These are phyloP conservation scores for Fulmarus glacialis DNA, from an alignment of 2,113 vertebrate genomes.

Conservation along the genomic window DNA sequence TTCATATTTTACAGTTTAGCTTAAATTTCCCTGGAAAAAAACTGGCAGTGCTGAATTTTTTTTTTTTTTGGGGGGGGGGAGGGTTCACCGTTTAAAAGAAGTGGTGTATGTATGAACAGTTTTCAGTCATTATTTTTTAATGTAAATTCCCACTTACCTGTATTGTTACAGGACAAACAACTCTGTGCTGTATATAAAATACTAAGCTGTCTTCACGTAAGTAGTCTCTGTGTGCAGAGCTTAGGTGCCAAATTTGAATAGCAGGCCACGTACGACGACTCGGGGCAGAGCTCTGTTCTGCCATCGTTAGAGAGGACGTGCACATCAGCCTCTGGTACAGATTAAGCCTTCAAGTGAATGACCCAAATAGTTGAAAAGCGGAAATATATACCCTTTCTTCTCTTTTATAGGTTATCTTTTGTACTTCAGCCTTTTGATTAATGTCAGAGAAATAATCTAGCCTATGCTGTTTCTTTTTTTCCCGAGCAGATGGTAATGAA, in stretches of 20 bases:
- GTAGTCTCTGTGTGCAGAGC: not conserved
- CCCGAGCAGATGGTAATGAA: not conserved
- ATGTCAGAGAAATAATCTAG: not conserved
- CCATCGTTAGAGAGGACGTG: fast-evolving
- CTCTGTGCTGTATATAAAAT: not conserved
- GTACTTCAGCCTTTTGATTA: not conserved
- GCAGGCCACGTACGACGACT: fast-evolving
- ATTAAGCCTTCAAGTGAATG: not conserved
- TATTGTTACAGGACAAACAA: not conserved
- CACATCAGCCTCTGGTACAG: fast-evolving
- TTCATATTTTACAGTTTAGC: not conserved
- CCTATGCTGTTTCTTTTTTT: not conserved
- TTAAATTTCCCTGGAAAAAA: not conserved
- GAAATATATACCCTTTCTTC: not conserved
- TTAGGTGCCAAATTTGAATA: not conserved
- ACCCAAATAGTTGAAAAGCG: not conserved
- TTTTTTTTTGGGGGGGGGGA: fast-evolving
- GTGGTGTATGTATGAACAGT: not conserved
- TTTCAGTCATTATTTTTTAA: not conserved
- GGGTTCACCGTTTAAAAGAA: not conserved
- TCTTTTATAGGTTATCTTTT: not conserved
- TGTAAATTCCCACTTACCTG: not conserved
- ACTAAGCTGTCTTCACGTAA: not conserved
- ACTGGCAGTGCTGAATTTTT: not conserved
- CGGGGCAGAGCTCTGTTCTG: not conserved